These are phyloP conservation scores for Heliconius hortense DNA, from an alignment of 2,888 invertebrate species.

Conservation along the genomic window DNA sequence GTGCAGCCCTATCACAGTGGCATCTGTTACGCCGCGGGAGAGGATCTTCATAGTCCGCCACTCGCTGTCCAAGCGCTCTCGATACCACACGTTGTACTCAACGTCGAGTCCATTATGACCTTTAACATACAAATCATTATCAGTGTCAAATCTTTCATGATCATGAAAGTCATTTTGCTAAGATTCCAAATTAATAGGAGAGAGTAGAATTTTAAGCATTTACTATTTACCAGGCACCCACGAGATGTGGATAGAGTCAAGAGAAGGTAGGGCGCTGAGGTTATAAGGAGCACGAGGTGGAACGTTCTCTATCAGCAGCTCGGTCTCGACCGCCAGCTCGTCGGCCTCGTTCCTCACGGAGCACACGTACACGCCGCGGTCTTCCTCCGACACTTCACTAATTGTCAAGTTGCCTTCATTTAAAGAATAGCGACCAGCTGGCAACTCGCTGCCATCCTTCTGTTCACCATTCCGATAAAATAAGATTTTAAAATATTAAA, in stretches of 20 bases:
- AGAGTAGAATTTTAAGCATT: not conserved
- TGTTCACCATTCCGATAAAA: constrained; percentile 52
- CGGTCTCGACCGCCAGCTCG: constrained; percentile 89
- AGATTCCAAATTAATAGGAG: not conserved
- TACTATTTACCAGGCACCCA: constrained; percentile 86
- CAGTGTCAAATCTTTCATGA: not conserved
- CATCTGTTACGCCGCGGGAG: constrained; percentile 87
- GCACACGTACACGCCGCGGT: constrained; percentile 93
- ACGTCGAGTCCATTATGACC: constrained; percentile 89
- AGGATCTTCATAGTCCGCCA: constrained; percentile 92
- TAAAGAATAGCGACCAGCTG: constrained; percentile 85
- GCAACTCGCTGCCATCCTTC: constrained; percentile 88
- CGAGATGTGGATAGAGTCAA: constrained; percentile 87
- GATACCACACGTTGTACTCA: constrained; percentile 94
- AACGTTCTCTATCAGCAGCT: constrained; percentile 91
- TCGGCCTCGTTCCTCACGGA: constrained; percentile 94
- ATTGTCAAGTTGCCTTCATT: constrained; percentile 92
- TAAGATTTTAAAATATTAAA: not conserved
- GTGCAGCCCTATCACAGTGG: constrained; percentile 88
- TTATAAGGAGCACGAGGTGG: constrained; percentile 96
- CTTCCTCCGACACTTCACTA: constrained; percentile 89
- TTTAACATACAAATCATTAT: constrained; percentile 44
- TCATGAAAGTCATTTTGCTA: not conserved
- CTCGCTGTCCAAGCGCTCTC: constrained; percentile 87
- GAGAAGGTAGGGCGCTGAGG: constrained; percentile 88